Evolutionary conservation across 1,140 invertebrate genomes (phyloP), one percentile per base, ranked within the genome.

Genomic region (Habropoda laboriosa): DNA sequence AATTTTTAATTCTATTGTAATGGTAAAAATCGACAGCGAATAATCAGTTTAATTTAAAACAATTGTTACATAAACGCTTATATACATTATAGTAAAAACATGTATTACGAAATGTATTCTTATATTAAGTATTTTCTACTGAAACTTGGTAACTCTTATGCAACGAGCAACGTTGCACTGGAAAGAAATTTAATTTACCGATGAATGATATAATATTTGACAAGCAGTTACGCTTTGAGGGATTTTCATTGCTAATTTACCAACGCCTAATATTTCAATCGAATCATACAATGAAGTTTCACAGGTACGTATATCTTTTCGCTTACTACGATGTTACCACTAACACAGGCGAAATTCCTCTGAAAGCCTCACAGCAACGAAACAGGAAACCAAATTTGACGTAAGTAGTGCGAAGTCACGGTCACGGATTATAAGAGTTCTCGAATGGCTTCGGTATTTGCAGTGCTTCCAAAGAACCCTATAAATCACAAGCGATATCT

Each of bases 401-500:
- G 61, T 51, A 49, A 47, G n/a, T n/a, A 0, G 30, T 38, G 8
- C 18, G 32, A 79, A 70, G 80, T 82, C 81, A 88, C 10, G 83
- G 86, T 76, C 83, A 85, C 10, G 74, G 72, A 77, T 80, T 82
- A 78, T 35, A 53, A 80, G 49, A 30, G 55, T 80, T 66, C 7
- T 24, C 16, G 32, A 74, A 86, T 60, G 87, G 88, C 86, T 88
- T 89, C 86, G 10, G 77, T 63, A 18, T 79, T 83, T 88, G 76
- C 32, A 21, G 86, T 88, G 88, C 84, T 89, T 89, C 88, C 24
- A 53, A 18, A 10, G 30, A 53, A 71, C 32, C 57, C 67, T 86
- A 89, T 88, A 89, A 88, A 88, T 88, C 45, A 0, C 8, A 5
- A n/a, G 4, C 24, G 13, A 21, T 8, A 35, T 58, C 35, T 40